Conservation (phyloP, 2,888 invertebrate species). For the Ophion ventricosus region DNA sequence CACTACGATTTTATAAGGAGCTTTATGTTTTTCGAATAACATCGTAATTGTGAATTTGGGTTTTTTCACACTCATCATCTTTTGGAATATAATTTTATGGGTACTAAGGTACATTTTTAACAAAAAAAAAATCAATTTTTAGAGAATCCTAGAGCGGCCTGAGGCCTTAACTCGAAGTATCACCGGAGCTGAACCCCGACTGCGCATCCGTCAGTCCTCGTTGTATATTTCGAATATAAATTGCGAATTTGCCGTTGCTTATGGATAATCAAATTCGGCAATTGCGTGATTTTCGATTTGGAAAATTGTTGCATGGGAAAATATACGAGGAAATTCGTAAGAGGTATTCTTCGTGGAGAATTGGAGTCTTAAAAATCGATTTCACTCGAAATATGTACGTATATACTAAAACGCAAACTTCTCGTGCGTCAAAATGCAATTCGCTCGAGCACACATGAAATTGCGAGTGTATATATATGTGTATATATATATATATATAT, state of each 20-base stretch:
- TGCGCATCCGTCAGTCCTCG: no score
- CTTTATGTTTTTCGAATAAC: neutral
- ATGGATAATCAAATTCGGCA: neutral
- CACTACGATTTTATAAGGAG: neutral
- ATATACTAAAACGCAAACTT: slow-evolving; percentile 18
- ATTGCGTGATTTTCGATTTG: neutral
- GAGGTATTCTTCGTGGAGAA: slow-evolving; percentile 29
- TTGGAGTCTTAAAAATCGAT: slow-evolving; percentile 34
- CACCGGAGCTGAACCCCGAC: no score
- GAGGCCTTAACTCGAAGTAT: no score
- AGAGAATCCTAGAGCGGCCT: no score
- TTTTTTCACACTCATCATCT: no score
- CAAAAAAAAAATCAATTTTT: no score
- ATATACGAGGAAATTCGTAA: neutral
- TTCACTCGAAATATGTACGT: neutral
- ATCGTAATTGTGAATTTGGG: neutral
- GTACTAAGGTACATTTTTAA: no score
- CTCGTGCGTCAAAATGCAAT: slow-evolving; percentile 65
- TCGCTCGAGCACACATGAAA: slow-evolving; percentile 51
- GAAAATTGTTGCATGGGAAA: neutral
- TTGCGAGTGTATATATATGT: neutral
- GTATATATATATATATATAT: neutral
- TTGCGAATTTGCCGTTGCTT: neutral
- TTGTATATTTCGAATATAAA: neutral
- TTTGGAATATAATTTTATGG: no score